These are phyloP conservation scores for Synergus umbraculus DNA, from an alignment of 2,888 invertebrate species.

Conservation along the genomic window DNA sequence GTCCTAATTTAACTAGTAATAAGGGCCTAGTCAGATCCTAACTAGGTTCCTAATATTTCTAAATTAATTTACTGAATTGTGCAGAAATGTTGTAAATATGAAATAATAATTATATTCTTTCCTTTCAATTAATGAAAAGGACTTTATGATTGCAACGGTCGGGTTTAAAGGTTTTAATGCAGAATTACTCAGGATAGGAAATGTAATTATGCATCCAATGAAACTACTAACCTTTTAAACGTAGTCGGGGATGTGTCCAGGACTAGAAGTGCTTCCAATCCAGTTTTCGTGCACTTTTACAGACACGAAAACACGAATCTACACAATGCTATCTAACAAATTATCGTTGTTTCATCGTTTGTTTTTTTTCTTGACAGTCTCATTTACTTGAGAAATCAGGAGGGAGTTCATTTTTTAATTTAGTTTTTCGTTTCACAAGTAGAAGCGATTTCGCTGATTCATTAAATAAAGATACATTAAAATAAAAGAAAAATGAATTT, in stretches of 20 bases:
- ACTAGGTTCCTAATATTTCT: too few species aligned
- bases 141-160: constrained; percentile 24
- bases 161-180: constrained; percentile 61
- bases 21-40: too few species aligned
- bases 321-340: not conserved
- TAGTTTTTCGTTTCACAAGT: not conserved
- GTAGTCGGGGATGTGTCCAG: constrained; percentile 65
- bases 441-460: not conserved
- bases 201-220: constrained; percentile 69
- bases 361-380: not conserved
- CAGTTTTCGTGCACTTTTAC: not conserved
- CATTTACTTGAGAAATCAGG: not conserved
- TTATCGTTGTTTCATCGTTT: not conserved
- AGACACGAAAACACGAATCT: constrained; percentile 6
- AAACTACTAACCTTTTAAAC: constrained; percentile 69
- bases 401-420: not conserved
- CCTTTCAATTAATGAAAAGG: not conserved
- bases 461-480: not conserved
- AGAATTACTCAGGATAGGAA: constrained; percentile 68
- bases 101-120: not conserved
- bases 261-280: constrained; percentile 49
- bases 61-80: too few species aligned
- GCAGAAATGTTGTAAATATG: not conserved
- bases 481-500: not conserved
- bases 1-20: too few species aligned